Evolutionary conservation across 2,113 vertebrate species (phyloP).

Genomic region (Coptodon bakossiorum): DNA sequence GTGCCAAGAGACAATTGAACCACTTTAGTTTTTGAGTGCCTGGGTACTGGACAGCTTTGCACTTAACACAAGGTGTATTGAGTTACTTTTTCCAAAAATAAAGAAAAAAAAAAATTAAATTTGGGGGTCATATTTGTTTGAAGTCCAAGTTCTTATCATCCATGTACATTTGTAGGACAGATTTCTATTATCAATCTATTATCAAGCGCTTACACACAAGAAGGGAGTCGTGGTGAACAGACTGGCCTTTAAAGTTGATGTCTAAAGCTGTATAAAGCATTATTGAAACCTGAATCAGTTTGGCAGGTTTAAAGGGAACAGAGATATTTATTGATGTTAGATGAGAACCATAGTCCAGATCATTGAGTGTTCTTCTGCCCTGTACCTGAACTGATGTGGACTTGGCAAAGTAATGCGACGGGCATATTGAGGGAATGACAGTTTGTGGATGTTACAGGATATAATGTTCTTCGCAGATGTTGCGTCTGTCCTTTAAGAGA

Average conservation of each 20-base stretch:
- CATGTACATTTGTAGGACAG: slow-evolving; percentile 37
- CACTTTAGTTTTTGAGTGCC: slow-evolving; percentile 38
- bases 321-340: slow-evolving; percentile 41
- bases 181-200: slow-evolving; percentile 1
- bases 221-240: slow-evolving; percentile 27
- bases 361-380: background rate
- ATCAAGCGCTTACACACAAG: slow-evolving; percentile 3
- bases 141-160: slow-evolving; percentile 25
- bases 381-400: slow-evolving; percentile 31
- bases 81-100: slow-evolving; percentile 39
- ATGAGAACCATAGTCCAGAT: slow-evolving; percentile 46
- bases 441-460: slow-evolving; percentile 48
- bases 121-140: slow-evolving; percentile 17
- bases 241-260: slow-evolving; percentile 30
- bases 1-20: slow-evolving; percentile 54
- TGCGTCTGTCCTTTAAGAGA: slow-evolving; percentile 54
- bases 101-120: background rate
- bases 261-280: slow-evolving; percentile 9
- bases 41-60: slow-evolving; percentile 11
- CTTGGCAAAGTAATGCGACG: slow-evolving; percentile 37
- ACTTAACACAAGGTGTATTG: slow-evolving; percentile 6
- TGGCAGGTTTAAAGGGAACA: slow-evolving; percentile 49
- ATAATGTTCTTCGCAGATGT: slow-evolving; percentile 71
- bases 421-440: slow-evolving; percentile 39
- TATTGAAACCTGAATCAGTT: slow-evolving; percentile 31